Percentiles rank a stretch among this genome's conserved stretches.
These are phyloP conservation scores for Meta bourneti DNA, from an alignment of 2,888 invertebrate genomes.

Conservation along the genomic window DNA sequence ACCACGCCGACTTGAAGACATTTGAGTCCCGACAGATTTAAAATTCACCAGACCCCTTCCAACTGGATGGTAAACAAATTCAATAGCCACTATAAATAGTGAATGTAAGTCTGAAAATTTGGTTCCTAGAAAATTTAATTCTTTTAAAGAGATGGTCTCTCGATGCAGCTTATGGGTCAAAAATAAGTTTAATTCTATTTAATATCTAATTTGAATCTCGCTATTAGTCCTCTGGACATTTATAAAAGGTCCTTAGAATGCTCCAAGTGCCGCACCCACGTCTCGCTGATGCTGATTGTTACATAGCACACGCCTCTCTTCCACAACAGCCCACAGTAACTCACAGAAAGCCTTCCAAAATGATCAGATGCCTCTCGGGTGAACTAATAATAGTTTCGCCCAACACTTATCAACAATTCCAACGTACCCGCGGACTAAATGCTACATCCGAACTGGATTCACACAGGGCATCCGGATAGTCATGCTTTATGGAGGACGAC, in stretches of 20 bases:
- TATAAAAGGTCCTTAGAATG: not conserved
- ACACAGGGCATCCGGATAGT: slow-evolving; percentile 2
- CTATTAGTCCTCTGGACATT: not conserved
- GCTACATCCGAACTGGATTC: not conserved
- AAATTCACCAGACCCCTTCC: too few relatives aligned
- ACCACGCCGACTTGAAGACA: too few relatives aligned
- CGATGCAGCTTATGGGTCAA: not conserved
- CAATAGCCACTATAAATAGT: not conserved
- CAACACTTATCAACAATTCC: slow-evolving; percentile 7
- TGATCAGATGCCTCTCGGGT: slow-evolving; percentile 21
- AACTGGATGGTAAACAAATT: not conserved
- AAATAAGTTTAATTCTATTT: not conserved
- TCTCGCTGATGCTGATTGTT: not conserved
- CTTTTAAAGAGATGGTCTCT: not conserved
- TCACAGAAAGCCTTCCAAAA: not conserved
- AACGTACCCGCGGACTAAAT: slow-evolving; percentile 3
- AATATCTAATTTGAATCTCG: not conserved
- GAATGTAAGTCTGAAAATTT: not conserved
- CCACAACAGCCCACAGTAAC: slow-evolving; percentile 8
- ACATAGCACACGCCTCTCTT: slow-evolving; percentile 15
- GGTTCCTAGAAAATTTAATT: not conserved
- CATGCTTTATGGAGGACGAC: slow-evolving; percentile 4
- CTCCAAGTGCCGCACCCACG: not conserved
- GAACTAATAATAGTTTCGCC: slow-evolving; percentile 10
- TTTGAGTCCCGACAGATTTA: too few relatives aligned